These are phyloP conservation scores for Pholis gunnellus DNA, from an alignment of 2,113 vertebrate genomes.

Conservation along the genomic window DNA sequence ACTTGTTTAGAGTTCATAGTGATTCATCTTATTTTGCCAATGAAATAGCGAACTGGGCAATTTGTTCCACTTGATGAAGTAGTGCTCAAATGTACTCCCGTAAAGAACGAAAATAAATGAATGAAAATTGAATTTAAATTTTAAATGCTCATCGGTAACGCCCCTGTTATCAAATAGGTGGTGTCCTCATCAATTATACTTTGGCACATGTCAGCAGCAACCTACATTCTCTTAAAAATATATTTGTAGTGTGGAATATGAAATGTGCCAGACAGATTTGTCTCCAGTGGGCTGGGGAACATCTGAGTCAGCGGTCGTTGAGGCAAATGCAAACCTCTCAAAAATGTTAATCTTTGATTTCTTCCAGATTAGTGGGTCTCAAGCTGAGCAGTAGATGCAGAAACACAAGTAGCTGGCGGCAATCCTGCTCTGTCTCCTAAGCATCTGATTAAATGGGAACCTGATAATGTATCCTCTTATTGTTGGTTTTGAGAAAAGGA, in stretches of 20 bases:
- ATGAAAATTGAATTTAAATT: conserved; percentile 36
- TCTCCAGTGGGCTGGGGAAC: conserved; percentile 56
- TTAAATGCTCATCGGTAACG: conserved; percentile 48
- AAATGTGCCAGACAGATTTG: conserved; percentile 71
- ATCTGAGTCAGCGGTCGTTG: conserved; percentile 74
- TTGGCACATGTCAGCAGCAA: conserved; percentile 58
- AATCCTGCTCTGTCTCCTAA: conserved; percentile 64
- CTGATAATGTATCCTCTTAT: conserved; percentile 48
- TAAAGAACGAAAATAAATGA: conserved; percentile 11
- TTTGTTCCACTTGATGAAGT: conserved; percentile 60
- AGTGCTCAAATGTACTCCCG: conserved; percentile 45
- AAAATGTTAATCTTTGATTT: conserved; percentile 84
- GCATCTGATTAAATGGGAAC: conserved; percentile 74
- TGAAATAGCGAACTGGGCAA: conserved; percentile 32
- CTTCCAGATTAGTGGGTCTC: conserved; percentile 77
- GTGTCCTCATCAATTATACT: conserved; percentile 64
- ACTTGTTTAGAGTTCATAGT: conserved; percentile 32
- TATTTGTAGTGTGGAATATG: conserved; percentile 68
- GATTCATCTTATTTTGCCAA: conserved; percentile 58
- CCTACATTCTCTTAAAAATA: conserved; percentile 48
- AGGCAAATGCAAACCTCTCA: conserved; percentile 74
- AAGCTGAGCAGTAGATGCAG: conserved; percentile 71
- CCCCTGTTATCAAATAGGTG: conserved; percentile 46
- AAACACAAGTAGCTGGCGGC: conserved; percentile 71
- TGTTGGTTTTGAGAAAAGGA: conserved; percentile 56